phyloP scores from a whole-genome alignment of 2,797 vertebrate species.

The Dicrostonyx torquatus region DNA sequence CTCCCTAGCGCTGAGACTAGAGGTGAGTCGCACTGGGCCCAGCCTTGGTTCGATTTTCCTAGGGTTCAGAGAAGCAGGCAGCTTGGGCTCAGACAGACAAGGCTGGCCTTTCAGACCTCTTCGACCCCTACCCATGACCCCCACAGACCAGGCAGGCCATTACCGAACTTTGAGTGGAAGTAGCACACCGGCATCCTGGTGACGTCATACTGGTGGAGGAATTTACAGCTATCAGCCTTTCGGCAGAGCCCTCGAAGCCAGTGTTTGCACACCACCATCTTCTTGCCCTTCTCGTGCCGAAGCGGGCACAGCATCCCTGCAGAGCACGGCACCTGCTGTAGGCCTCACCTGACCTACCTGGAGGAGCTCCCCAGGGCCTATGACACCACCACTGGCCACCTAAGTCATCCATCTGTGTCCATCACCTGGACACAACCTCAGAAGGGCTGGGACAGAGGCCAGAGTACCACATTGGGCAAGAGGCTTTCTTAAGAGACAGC shows the following conservation, averaged over 20 bases:
- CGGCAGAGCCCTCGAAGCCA: conserved; percentile 81
- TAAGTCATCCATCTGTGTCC: accelerated
- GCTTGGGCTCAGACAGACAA: not conserved
- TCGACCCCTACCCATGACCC: no score
- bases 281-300: accelerated
- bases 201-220: conserved; percentile 50
- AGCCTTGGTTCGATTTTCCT: not conserved
- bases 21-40: accelerated
- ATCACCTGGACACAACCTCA: not conserved
- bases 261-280: conserved; percentile 77
- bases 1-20: not conserved
- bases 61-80: not conserved
- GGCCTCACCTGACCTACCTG: not conserved
- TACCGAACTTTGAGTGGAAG: conserved; percentile 76
- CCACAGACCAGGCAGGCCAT: not conserved
- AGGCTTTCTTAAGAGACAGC: not conserved
- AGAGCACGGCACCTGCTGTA: not conserved
- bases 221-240: conserved; percentile 63
- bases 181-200: conserved; percentile 70
- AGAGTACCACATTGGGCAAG: not conserved
- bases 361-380: no score
- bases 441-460: not conserved
- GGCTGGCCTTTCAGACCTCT: not conserved
- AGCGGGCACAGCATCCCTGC: conserved; percentile 58
- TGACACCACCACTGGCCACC: not conserved